Base-by-base conservation (phyloP, 2,888 invertebrate species). In the Drosophila maculinotata region DNA sequence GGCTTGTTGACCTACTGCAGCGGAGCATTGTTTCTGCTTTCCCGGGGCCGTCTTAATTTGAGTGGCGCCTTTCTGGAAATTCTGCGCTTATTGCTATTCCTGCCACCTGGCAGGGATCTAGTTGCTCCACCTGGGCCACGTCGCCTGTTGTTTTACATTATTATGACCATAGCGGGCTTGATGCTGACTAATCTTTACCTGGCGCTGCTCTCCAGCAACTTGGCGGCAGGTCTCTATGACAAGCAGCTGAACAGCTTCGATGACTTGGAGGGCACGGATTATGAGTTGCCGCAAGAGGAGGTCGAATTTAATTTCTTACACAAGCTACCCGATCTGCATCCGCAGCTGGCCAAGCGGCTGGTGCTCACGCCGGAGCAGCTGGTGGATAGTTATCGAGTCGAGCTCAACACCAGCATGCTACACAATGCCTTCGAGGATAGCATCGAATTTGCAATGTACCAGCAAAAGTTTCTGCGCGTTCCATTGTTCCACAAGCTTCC, bases 101-200 rank as follows among this genome's bases (percentile, higher is more conserved):
- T 80, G 0, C 48, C 77, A 0, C 36, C 66, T 14, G 76, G 68
- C 10, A 36, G 23, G 6, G 8, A 51, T n/a, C 36, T 67, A 15
- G 35, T 2, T 5, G 30, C 15, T 3, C 39, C 51, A 0, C 69
- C 70, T 1, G 20, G 53, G 0, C 45, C 59, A 3, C 59, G 69
- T 4, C 72, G 76, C 0, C 52, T 72, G 2, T 3, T 75, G 0
- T 10, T 79, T 4, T 79, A 72, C 28, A 2, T 69, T 0, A 41
- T 82, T 4, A 51, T 85, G 28, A 67, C 76, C 0, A 15, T 75
- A 8, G 12, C 59, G 1, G 82, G 87, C 0, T 69, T 88, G 2
- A 52, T 83, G n/a, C 25, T 87, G 0, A 83, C 81, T 10, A 87
- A 80, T 51, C 53, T 82, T 1, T 85, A 87, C 25, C 45, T 72